Conservation (phyloP, 2,888 invertebrate species). For the Napeogenes sylphis region DNA sequence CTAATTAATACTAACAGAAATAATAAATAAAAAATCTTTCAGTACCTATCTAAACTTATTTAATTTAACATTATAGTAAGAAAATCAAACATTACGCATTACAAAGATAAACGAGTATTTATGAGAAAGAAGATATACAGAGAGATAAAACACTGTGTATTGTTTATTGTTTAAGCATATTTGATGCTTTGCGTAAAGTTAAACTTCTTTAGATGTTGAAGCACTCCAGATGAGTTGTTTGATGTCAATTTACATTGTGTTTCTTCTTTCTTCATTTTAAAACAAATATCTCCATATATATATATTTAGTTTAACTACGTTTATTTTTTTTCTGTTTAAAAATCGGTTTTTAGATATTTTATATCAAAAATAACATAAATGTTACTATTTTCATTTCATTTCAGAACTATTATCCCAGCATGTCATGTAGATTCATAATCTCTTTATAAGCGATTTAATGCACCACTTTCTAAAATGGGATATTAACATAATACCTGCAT, state of each 20-base stretch:
- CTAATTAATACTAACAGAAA: neutral
- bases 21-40: neutral
- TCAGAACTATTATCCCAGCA: neutral
- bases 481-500: conserved; percentile 4
- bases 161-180: conserved; percentile 1
- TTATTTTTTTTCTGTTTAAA: neutral
- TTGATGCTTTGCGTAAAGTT: conserved; percentile 4
- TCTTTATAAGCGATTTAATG: conserved; percentile 5
- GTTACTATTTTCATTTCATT: neutral
- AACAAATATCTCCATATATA: neutral
- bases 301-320: neutral
- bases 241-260: conserved; percentile 6
- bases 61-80: neutral
- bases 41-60: neutral
- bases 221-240: conserved; percentile 6
- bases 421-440: neutral
- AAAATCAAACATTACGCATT: neutral
- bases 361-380: neutral
- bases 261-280: neutral
- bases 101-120: neutral
- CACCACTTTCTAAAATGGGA: neutral
- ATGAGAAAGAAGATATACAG: no score
- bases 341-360: neutral
- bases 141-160: neutral
- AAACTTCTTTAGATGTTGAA: conserved; percentile 4